A percentile compares a stretch with the other conserved stretches of the same genome.
Conservation (phyloP, 2,113 vertebrate genomes). For the Gavia stellata region DNA sequence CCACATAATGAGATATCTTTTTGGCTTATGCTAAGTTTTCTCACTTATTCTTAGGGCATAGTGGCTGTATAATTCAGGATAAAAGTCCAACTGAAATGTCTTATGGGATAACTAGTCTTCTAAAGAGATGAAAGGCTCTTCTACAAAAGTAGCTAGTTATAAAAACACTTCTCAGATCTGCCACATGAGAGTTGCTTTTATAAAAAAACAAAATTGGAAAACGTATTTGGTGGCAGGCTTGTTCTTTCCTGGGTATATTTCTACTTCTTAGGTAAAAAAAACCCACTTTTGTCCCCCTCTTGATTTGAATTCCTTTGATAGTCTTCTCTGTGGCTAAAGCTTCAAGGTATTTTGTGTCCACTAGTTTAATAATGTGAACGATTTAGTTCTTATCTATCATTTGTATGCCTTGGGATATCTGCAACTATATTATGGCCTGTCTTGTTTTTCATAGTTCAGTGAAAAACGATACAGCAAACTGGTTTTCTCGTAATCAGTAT, state of each 20-base stretch:
- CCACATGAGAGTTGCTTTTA: not conserved
- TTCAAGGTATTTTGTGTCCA: not conserved
- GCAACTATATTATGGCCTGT: not conserved
- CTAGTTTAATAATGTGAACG: not conserved
- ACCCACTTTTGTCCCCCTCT: not conserved
- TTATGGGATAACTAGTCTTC: not conserved
- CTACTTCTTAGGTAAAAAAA: not conserved
- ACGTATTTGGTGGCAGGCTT: not conserved
- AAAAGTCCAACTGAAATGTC: not conserved
- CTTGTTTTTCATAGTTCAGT: not conserved
- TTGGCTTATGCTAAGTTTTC: not conserved
- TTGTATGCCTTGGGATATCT: not conserved
- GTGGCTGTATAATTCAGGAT: not conserved
- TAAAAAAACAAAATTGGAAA: not conserved
- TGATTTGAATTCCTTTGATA: not conserved
- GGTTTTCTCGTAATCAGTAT: not conserved
- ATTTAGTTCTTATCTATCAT: not conserved
- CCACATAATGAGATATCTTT: not conserved
- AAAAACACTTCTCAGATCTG: not conserved
- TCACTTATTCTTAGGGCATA: not conserved
- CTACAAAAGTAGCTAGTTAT: not conserved
- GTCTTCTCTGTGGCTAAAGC: not conserved
- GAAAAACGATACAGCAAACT: not conserved
- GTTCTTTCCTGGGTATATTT: not conserved
- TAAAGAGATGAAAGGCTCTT: not conserved